phyloP scores from a whole-genome alignment of 2,113 vertebrate species.

The Verasper variegatus region DNA sequence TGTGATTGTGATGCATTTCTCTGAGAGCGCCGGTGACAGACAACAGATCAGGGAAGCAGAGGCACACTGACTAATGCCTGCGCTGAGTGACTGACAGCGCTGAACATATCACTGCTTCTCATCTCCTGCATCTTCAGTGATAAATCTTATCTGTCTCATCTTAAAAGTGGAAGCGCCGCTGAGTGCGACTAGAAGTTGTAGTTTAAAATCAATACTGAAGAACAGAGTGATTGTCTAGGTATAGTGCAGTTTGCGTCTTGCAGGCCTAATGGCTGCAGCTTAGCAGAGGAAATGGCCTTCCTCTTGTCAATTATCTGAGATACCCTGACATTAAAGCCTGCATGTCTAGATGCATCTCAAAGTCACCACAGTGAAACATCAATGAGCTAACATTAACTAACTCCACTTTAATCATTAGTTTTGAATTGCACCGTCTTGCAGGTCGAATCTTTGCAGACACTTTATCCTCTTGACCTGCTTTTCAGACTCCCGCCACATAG shows the following conservation, averaged over 20 bases:
- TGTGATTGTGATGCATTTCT: constrained; percentile 62
- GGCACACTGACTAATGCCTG: constrained; percentile 69
- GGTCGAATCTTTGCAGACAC: constrained; percentile 42
- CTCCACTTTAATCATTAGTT: neutral
- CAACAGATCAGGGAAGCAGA: constrained; percentile 70
- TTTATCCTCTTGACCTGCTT: constrained; percentile 57
- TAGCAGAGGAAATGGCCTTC: constrained; percentile 35
- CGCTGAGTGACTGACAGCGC: constrained; percentile 74
- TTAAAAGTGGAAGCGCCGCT: constrained; percentile 49
- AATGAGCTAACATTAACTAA: neutral
- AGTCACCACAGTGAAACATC: neutral
- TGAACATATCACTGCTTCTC: constrained; percentile 64
- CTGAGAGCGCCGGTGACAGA: constrained; percentile 67
- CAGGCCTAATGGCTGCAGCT: constrained; percentile 44
- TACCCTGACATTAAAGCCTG: constrained; percentile 14
- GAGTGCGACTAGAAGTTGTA: constrained; percentile 57
- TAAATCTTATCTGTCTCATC: constrained; percentile 70
- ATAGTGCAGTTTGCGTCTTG: constrained; percentile 39
- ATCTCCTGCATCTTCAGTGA: constrained; percentile 62
- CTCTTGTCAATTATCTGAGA: constrained; percentile 37
- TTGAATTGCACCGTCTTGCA: constrained; percentile 1
- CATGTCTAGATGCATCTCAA: neutral
- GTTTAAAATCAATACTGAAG: constrained; percentile 65
- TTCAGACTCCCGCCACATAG: constrained; percentile 19
- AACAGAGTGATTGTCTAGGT: constrained; percentile 55